Evolutionary conservation across 2,888 invertebrate genomes (phyloP), one percentile per base, ranked within the genome.

Genomic region (Spicauda simplicius): DNA sequence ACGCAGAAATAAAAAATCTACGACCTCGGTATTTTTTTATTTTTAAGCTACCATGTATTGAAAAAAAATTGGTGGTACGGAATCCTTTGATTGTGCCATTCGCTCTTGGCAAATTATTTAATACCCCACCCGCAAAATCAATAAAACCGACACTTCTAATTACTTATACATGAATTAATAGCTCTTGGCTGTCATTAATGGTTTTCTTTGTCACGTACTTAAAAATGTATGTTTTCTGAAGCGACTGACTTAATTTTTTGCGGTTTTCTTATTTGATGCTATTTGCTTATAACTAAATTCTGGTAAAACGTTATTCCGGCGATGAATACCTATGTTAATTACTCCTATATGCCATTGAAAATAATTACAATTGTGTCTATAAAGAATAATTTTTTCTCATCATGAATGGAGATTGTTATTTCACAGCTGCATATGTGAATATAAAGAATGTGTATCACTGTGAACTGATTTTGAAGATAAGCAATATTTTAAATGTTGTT

Each of bases 131-230:
- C 76, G 77, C 78, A 76, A 83, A 85, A 84, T 83, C 80, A 83
- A 86, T 83, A 83, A 78, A 30, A 56, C 50, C 76, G 76, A 79
- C 80, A 70, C 71, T 74, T 75, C 80, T 88, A 86, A 87, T 87
- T 85, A 83, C 74, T 76, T 68, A n/a, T n/a, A 84, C 81, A 80
- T 78, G 77, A 84, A 85, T 89, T 86, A 88, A 81, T 87, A 85
- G 82, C 81, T 87, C 80, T 74, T 73, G 78, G 75, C 75, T 79
- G 77, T 82, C 80, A 86, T 88, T 88, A 87, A 70, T 75, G 76
- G 77, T 76, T 78, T 84, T 80, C 78, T 78, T 81, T 80, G 70
- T 74, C 71, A 25, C 5, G 2, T 5, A 25, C 73, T 77, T 74
- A 75, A n/a, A n/a, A n/a, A 75, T 78, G 74, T 78, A 74, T 84